Evolutionary conservation across 2,113 vertebrate species (phyloP), one percentile per base, ranked within the genome.

Genomic region (Gambusia holbrooki): DNA sequence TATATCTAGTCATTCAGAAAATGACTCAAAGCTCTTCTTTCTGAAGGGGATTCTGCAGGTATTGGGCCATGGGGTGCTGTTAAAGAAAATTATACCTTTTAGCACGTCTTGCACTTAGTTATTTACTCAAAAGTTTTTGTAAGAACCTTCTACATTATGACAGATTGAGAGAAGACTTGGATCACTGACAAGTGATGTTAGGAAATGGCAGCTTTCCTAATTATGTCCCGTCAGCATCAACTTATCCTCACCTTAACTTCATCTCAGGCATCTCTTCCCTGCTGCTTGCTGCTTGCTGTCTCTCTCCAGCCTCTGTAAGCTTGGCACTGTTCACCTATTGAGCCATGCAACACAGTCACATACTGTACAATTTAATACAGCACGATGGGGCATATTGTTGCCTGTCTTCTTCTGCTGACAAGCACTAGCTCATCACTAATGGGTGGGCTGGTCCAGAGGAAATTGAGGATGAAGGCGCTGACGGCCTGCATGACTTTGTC

Each of bases 211-310:
- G 82, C 82, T 86, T 63, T 66, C 42, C 84, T 92, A 94, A 94
- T 93, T 90, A 81, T 82, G 72, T 77, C 85, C 87, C 92, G 92
- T 94, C 92, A 91, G 81, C 89, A 85, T 69, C 90, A 92, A 91
- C 93, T 93, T 90, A 71, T 63, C 70, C 65, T 2, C 3, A 63
- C 68, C 32, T 68, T 78, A 84, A 84, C 85, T 86, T 83, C 65
- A 76, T 80, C 79, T 13, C 64, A 84, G 85, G 75, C 85, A 42
- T 81, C 35, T 66, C 81, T 32, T 67, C 67, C 81, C 68, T 68
- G 33, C 73, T 76, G 71, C 48, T 74, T 45, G 72, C 74, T 45
- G 29, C 84, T 73, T 33, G 5, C 69, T 4, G 60, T 66, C 65
- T 74, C 74, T 70, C 42, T 40, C 66, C 62, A 75, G 42, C 77